Conservation (phyloP, 2,797 vertebrate species). For the Esox lucius region DNA sequence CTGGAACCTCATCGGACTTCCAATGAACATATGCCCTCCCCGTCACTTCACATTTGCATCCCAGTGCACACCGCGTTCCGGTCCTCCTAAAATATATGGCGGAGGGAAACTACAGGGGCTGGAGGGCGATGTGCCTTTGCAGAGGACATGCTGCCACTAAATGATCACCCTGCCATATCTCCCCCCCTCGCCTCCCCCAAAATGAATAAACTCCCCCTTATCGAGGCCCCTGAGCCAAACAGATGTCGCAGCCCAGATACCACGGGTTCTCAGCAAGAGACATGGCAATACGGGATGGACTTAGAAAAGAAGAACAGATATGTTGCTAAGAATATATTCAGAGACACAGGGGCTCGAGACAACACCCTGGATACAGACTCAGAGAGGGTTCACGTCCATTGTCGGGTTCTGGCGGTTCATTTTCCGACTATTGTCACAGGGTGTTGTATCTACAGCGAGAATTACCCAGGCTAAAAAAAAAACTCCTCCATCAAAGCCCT, state of each 20-base stretch:
- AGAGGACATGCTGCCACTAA: conserved; percentile 48
- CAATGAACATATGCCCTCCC: conserved; percentile 53
- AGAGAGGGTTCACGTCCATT: background rate
- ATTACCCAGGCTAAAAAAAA: background rate
- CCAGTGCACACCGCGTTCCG: conserved; percentile 22
- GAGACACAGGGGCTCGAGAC: background rate
- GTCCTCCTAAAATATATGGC: background rate
- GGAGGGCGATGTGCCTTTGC: conserved; percentile 1
- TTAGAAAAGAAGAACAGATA: conserved; percentile 29
- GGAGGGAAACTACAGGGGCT: background rate
- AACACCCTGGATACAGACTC: background rate
- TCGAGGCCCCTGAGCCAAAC: conserved; percentile 26
- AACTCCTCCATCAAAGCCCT: background rate
- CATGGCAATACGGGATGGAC: conserved; percentile 19
- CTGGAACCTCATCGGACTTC: conserved; percentile 48
- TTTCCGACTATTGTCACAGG: conserved; percentile 20
- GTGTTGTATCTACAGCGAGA: background rate
- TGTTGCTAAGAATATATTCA: conserved; percentile 22
- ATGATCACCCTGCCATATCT: conserved; percentile 27
- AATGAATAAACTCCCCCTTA: background rate
- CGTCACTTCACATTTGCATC: conserved; percentile 49
- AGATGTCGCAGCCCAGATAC: conserved; percentile 49
- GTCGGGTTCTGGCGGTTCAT: conserved; percentile 11
- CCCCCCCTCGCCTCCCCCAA: conserved; percentile 23
- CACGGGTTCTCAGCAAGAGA: background rate